phyloP scores from a whole-genome alignment of 2,797 vertebrate genomes.

The Lagorchestes hirsutus region DNA sequence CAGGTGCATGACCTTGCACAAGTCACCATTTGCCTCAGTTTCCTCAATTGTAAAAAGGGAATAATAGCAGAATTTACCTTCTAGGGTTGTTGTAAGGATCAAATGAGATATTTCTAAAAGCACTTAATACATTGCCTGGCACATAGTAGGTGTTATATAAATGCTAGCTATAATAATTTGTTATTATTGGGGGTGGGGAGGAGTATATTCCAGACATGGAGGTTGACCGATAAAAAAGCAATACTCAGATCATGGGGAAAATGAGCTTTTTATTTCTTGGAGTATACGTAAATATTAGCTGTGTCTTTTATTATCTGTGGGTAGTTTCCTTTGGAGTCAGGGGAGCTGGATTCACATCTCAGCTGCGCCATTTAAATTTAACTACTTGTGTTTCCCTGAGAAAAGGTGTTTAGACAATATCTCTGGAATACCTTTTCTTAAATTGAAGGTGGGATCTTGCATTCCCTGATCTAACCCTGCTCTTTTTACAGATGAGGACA shows the following conservation, averaged over 20 bases:
- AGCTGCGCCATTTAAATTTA: background rate
- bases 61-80: background rate
- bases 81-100: no score
- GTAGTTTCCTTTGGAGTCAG: background rate
- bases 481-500: background rate
- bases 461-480: background rate
- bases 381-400: background rate
- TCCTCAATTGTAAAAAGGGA: no score
- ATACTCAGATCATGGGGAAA: background rate
- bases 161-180: background rate
- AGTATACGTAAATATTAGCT: background rate
- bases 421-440: background rate
- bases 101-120: no score
- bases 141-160: background rate
- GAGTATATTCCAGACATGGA: background rate
- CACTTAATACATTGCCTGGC: background rate
- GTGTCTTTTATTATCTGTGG: background rate
- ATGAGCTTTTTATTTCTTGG: background rate
- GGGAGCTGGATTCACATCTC: background rate
- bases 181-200: background rate
- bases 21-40: background rate
- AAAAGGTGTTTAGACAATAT: background rate
- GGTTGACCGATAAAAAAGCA: background rate
- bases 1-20: background rate
- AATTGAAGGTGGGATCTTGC: background rate